Evolutionary conservation across 1,140 invertebrate species (phyloP), one percentile per base, ranked within the genome.

Genomic region (Diploscapter pachys): DNA sequence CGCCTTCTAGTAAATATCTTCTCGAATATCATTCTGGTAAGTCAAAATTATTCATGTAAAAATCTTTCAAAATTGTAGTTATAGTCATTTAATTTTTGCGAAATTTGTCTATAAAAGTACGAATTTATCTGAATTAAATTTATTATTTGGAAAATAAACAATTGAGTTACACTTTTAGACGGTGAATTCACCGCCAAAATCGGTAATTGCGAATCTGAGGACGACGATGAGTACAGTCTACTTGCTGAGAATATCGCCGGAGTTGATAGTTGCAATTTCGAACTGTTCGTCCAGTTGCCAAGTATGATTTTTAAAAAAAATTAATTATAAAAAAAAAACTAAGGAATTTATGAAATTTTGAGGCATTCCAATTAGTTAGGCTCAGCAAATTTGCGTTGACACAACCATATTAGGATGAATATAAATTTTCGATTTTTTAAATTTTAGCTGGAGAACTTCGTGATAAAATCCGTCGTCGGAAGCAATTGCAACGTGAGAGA

Each of bases 151-250:
- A 48, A 11, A 59, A 68, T 68, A 8, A 52, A 6, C n/a, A 53
- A 68, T 53, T 52, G 31, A 31, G 31, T 31, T 61, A 52, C 56
- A 70, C 2, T 2, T 74, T 61, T 56, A 3, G 73, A 74, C 48
- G 73, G 73, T 11, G 64, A 67, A 48, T 74, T 74, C 66, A 52
- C 52, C 49, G 63, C 64, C 13, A 65, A 50, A 67, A 72, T 76
- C 61, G 54, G 53, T 2, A 72, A 76, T 49, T 76, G 75, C 48
- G 67, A 69, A 31, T 59, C 68, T 31, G 52, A 53, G 5, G 75
- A 76, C 50, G 75, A 76, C 68, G 75, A 76, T 31, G 75, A 76
- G 8, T 76, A 76, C 70, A 76, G 69, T 67, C 68, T 76, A 11
- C 50, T 76, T 0, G 75, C 72, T 49, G 75, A 76, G 55, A 76